A percentile compares a stretch with the other conserved stretches of the same genome.
These are phyloP conservation scores for Drosophila anceps DNA, from an alignment of 2,888 invertebrate species.

Conservation along the genomic window DNA sequence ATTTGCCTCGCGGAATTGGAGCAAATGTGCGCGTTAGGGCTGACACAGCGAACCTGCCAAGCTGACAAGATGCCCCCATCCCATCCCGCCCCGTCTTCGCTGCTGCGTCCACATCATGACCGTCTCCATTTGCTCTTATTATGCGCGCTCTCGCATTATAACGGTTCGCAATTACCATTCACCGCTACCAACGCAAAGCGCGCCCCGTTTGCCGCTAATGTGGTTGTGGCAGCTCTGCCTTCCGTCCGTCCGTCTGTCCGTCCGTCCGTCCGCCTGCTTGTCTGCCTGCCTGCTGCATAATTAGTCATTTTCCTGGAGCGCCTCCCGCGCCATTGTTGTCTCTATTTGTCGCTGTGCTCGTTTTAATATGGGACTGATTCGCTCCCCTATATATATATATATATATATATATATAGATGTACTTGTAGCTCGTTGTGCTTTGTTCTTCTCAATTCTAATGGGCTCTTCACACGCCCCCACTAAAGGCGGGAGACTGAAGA, in stretches of 20 bases:
- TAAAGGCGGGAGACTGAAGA: slow-evolving; percentile 15
- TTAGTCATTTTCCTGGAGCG: slow-evolving; percentile 76
- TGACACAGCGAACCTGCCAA: slow-evolving; percentile 35
- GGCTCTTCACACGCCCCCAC: slow-evolving; percentile 77
- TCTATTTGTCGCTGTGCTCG: slow-evolving; percentile 70
- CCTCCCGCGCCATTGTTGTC: slow-evolving; percentile 76
- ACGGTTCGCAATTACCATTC: slow-evolving; percentile 80
- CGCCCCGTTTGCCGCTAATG: slow-evolving; percentile 71
- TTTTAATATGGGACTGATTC: slow-evolving; percentile 73
- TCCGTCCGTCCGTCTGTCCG: slow-evolving; percentile 2
- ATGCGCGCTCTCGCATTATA: slow-evolving; percentile 78
- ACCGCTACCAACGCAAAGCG: slow-evolving; percentile 74
- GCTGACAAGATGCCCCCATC: slow-evolving; percentile 3
- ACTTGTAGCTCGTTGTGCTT: slow-evolving; percentile 62
- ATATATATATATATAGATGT: neutral
- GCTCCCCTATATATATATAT: slow-evolving; percentile 7
- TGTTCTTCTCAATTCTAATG: slow-evolving; percentile 58
- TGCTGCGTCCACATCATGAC: slow-evolving; percentile 32
- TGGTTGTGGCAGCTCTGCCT: slow-evolving; percentile 42
- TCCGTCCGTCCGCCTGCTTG: neutral
- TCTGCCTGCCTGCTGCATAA: slow-evolving; percentile 58
- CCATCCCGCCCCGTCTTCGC: neutral
- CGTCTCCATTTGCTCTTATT: slow-evolving; percentile 66
- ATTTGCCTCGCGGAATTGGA: slow-evolving; percentile 75
- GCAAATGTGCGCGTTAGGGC: slow-evolving; percentile 73